phyloP scores from a whole-genome alignment of 2,797 vertebrate species.

The Vultur gryphus region DNA sequence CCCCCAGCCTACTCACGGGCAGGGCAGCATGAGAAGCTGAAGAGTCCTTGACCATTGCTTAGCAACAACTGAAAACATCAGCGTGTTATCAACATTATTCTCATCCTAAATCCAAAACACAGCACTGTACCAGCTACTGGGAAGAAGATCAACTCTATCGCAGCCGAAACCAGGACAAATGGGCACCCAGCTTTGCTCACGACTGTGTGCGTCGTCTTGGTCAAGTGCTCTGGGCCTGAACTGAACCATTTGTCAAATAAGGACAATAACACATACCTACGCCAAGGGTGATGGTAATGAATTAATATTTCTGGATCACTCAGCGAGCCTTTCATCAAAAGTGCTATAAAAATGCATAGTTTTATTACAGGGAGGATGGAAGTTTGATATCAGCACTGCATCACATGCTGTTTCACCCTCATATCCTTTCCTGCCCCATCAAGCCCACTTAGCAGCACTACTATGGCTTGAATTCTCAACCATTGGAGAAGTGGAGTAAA shows the following conservation, averaged over 20 bases:
- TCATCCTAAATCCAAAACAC: too few species aligned
- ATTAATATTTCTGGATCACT: background rate
- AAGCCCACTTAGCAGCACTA: background rate
- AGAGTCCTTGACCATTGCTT: too few species aligned
- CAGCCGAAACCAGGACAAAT: too few species aligned
- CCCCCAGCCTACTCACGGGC: too few species aligned
- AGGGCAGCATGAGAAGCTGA: too few species aligned
- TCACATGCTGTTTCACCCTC: background rate
- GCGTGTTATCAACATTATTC: too few species aligned
- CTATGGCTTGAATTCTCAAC: background rate
- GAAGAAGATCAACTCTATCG: too few species aligned
- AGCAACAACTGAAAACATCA: too few species aligned
- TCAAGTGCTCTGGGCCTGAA: too few species aligned
- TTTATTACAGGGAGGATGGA: background rate
- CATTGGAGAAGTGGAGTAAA: background rate
- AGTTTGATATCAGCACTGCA: background rate
- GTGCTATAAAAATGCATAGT: background rate
- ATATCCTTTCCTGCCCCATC: background rate
- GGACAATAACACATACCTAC: background rate
- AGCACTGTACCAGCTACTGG: too few species aligned
- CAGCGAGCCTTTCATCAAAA: background rate
- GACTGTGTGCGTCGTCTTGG: background rate
- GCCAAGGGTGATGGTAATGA: background rate
- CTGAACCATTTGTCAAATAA: background rate
- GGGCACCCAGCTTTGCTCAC: background rate